Evolutionary conservation across 2,888 invertebrate species (phyloP).

Genomic region (Thymelicus acteon): DNA sequence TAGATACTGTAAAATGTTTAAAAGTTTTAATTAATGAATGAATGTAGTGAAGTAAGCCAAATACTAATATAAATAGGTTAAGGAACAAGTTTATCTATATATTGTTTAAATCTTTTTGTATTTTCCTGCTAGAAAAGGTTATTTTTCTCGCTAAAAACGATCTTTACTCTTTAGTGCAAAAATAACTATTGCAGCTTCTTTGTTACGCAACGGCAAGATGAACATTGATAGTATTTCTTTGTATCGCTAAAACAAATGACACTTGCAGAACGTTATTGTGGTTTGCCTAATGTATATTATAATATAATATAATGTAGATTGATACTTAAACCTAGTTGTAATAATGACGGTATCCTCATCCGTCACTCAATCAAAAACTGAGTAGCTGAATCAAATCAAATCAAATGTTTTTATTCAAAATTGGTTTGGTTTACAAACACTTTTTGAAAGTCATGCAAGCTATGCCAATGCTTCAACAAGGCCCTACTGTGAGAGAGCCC

Average conservation of each 20-base stretch:
- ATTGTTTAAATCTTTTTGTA: not conserved
- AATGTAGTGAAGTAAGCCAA: not conserved
- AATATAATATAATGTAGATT: no score
- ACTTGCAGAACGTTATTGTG: not conserved
- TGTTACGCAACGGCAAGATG: not conserved
- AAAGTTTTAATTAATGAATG: no score
- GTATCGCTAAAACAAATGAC: not conserved
- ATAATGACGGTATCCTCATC: no score
- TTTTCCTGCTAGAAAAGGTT: not conserved
- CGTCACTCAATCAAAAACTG: not conserved
- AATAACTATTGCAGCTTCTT: constrained; percentile 1
- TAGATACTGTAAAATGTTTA: not conserved
- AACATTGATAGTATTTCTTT: not conserved
- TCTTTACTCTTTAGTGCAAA: not conserved
- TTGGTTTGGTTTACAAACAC: no score
- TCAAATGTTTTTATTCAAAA: no score
- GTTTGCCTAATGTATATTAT: no score
- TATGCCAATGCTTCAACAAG: no score
- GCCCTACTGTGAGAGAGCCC: no score
- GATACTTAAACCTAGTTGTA: not conserved
- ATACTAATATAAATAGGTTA: not conserved
- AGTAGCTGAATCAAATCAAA: no score
- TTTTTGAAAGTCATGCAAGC: no score
- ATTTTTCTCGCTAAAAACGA: constrained; percentile 8
- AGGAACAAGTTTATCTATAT: not conserved